These are phyloP conservation scores for Prunella himalayana DNA, from an alignment of 2,113 vertebrate genomes.

Conservation along the genomic window DNA sequence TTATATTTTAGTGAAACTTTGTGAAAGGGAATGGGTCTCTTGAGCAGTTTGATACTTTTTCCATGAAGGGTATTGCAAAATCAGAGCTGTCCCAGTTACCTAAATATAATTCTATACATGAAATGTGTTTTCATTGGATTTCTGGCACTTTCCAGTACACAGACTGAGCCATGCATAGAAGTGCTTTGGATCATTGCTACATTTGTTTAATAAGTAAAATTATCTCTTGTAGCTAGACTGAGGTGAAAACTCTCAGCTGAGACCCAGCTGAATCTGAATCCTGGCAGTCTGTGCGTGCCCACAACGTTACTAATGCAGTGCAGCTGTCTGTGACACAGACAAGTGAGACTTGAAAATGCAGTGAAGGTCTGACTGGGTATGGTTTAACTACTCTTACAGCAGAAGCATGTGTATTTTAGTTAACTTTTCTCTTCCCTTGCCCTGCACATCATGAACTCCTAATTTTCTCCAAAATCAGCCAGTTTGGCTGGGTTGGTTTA, in stretches of 20 bases:
- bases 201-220: neutral
- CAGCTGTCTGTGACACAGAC: constrained; percentile 13
- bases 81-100: neutral
- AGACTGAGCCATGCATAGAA: neutral
- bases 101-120: neutral
- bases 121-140: neutral
- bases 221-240: neutral
- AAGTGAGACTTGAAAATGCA: constrained; percentile 19
- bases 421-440: neutral
- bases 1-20: neutral
- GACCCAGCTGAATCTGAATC: neutral
- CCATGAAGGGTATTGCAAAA: neutral
- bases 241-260: neutral
- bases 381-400: neutral
- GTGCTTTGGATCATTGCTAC: neutral
- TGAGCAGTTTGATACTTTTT: neutral
- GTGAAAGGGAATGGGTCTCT: neutral
- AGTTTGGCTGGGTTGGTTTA: neutral
- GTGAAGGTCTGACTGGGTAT: neutral
- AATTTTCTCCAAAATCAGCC: neutral
- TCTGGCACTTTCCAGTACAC: neutral
- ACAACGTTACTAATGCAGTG: constrained; percentile 1
- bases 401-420: neutral
- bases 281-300: neutral
- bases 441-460: neutral